phyloP scores from a whole-genome alignment of 2,113 vertebrate genomes.

The Rhadina sibilatrix region DNA sequence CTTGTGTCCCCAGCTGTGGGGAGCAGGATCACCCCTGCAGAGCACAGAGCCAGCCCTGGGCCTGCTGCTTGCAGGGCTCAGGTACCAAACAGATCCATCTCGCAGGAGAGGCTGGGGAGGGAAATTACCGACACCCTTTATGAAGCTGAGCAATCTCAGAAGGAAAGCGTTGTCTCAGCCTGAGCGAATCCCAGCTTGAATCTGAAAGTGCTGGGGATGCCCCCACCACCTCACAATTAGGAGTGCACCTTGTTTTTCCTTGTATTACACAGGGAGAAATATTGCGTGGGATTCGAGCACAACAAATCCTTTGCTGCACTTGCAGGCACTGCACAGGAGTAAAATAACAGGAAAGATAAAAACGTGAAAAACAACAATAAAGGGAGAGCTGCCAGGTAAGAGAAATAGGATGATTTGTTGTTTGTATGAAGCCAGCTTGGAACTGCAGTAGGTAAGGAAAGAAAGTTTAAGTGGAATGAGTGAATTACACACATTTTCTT shows the following conservation, averaged over 20 bases:
- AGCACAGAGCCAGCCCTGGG: not conserved
- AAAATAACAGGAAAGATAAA: not conserved
- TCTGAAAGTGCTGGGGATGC: not conserved
- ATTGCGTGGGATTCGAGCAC: no score
- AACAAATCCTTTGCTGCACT: not conserved
- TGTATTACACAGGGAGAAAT: rapidly evolving
- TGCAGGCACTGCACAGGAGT: not conserved
- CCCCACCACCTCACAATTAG: rapidly evolving
- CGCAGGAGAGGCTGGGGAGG: not conserved
- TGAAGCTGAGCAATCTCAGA: not conserved
- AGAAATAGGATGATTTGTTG: not conserved
- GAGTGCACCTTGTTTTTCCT: not conserved
- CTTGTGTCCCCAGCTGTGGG: rapidly evolving
- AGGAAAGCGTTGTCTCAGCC: not conserved
- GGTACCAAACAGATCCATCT: not conserved
- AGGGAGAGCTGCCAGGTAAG: not conserved
- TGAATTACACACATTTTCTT: not conserved
- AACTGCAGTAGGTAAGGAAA: not conserved
- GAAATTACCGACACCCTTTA: rapidly evolving
- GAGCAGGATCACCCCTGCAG: rapidly evolving
- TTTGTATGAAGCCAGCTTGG: not conserved
- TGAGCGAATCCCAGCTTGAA: rapidly evolving
- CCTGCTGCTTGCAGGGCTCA: not conserved
- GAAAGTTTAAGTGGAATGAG: not conserved
- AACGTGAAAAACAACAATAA: not conserved